A percentile compares a stretch with the other conserved stretches of the same genome.
These are phyloP conservation scores for Ornithoptera alexandrae DNA, from an alignment of 2,888 invertebrate species.

Conservation along the genomic window DNA sequence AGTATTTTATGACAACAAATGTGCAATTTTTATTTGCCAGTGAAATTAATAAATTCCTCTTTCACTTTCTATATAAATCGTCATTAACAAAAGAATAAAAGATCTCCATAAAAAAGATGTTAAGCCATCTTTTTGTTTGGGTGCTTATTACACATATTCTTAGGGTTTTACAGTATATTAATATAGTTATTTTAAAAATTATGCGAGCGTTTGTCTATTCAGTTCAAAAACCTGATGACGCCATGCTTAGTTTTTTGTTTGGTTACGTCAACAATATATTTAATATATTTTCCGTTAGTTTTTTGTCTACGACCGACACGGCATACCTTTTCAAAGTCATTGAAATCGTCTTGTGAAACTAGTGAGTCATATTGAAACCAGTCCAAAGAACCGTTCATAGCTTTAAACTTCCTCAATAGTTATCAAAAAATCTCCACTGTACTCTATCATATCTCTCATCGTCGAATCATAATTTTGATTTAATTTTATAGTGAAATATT, in stretches of 20 bases:
- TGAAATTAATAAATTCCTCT: no score
- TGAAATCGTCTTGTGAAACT: slow-evolving; percentile 36
- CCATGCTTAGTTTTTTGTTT: slow-evolving; percentile 13
- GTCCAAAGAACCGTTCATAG: slow-evolving; percentile 53
- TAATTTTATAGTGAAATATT: no score
- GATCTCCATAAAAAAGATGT: background rate
- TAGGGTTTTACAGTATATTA: background rate
- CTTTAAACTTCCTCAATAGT: slow-evolving; percentile 38
- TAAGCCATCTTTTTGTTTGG: background rate
- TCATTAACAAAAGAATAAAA: background rate
- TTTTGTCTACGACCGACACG: slow-evolving; percentile 28
- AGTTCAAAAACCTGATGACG: slow-evolving; percentile 26
- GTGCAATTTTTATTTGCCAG: no score
- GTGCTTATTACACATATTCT: background rate
- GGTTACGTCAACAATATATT: slow-evolving; percentile 24
- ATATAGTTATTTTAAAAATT: slow-evolving; percentile 16
- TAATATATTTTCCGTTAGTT: slow-evolving; percentile 31
- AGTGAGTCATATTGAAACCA: slow-evolving; percentile 48
- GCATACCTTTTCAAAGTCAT: slow-evolving; percentile 29
- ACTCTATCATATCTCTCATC: background rate
- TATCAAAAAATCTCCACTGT: slow-evolving; percentile 23
- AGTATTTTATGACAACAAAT: no score
- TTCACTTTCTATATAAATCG: no score
- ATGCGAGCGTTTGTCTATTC: slow-evolving; percentile 8
- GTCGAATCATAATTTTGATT: no score